A percentile compares a stretch with the other conserved stretches of the same genome.
phyloP scores from a whole-genome alignment of 2,888 invertebrate species.

The Hydraecia micacea region DNA sequence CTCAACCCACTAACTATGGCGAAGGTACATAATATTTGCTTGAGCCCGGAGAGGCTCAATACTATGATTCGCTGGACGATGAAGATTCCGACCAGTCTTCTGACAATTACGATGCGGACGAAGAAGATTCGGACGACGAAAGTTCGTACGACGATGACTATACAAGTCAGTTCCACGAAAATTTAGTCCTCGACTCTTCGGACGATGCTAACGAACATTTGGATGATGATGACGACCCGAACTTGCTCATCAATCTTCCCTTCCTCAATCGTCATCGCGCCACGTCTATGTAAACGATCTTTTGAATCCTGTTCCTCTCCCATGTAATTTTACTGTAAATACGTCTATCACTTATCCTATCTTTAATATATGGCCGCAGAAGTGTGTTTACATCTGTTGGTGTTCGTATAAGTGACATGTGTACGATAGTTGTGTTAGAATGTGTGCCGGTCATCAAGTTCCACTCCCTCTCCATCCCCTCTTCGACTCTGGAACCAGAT shows the following conservation, averaged over 20 bases:
- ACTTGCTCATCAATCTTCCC: neutral
- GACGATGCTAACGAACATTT: slow-evolving; percentile 12
- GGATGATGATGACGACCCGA: slow-evolving; percentile 18
- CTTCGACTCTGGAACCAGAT: neutral
- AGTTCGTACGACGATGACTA: slow-evolving; percentile 34
- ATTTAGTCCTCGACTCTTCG: slow-evolving; percentile 18
- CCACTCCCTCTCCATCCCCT: neutral
- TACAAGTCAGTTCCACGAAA: slow-evolving; percentile 49
- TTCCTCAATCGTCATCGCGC: slow-evolving; percentile 26
- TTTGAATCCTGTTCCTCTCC: slow-evolving; percentile 21
- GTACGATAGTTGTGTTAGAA: neutral
- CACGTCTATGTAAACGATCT: slow-evolving; percentile 48
- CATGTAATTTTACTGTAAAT: slow-evolving; percentile 27
- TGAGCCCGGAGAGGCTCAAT: slow-evolving; percentile 64
- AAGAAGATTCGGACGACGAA: slow-evolving; percentile 47
- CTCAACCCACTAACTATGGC: slow-evolving; percentile 68
- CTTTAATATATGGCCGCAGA: neutral
- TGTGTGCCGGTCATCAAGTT: slow-evolving; percentile 10
- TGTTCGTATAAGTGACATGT: neutral
- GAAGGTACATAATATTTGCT: slow-evolving; percentile 52
- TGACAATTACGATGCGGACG: slow-evolving; percentile 49
- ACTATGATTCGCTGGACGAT: slow-evolving; percentile 28
- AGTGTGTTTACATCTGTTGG: slow-evolving; percentile 18
- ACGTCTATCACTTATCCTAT: slow-evolving; percentile 15
- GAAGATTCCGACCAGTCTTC: slow-evolving; percentile 22